Base-by-base conservation (phyloP, 2,113 vertebrate species). In the Trogon melanurus region DNA sequence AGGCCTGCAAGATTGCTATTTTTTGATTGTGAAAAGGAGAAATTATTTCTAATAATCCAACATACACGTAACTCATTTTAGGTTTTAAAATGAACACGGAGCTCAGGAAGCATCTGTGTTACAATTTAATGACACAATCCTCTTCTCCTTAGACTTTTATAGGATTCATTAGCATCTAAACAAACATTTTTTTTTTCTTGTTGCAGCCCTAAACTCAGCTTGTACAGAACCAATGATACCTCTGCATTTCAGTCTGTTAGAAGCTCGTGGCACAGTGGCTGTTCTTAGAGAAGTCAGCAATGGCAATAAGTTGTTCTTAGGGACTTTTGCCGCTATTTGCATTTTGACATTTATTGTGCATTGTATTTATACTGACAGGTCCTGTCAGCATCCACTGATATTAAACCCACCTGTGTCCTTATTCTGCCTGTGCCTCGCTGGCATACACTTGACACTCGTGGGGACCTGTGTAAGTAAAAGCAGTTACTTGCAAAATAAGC, bases 151-250 rank as follows among this genome's bases (percentile, higher is more conserved):
- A 36, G 82, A 50, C 54, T 88, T 93, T 78, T 88, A 85, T 85
- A 74, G 79, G 72, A 83, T 85, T 79, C 91, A 86, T 96, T 93
- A 93, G 47, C 90, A 83, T 67, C 71, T 66, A 96, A 95, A 93
- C 62, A 85, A 41, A 51, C 8, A 1, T 25, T 75, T 83, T 89
- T 83, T 89, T 70, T 47, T 58, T 29, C 51, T 38, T 41, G 27
- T 62, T 80, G 38, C 67, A 91, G 56, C 64, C 62, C 64, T 95
- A 71, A 90, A 65, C 38, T 85, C n/a, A 58, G 64, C 23, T 83
- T 64, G 34, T 53, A 56, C 29, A 64, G 58, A 90, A 78, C 51
- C 51, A 91, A 62, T 85, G 82, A 85, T 64, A 62, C 54, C 26
- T 51, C 60, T 88, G 60, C 34, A 26, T 76, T 91, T 91, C 80